Conservation (phyloP, 2,888 invertebrate species). For the Brenthis daphne region DNA sequence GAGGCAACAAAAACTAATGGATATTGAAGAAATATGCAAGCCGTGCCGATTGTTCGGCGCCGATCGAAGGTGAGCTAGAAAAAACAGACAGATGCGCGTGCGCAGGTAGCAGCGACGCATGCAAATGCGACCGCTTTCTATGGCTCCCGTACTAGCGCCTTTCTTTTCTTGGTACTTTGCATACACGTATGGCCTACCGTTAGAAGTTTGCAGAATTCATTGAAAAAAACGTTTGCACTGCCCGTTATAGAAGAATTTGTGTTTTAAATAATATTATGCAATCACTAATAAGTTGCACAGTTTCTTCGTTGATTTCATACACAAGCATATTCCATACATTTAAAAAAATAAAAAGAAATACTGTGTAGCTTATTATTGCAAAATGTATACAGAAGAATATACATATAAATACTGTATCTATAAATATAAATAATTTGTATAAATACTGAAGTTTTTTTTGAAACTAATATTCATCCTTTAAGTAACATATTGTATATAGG, state of each 20-base stretch:
- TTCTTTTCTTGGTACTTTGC: conserved; percentile 28
- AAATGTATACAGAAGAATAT: too few relatives aligned
- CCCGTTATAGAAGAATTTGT: conserved; percentile 18
- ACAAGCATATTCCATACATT: too few relatives aligned
- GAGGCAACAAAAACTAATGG: conserved; percentile 55
- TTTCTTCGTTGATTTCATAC: too few relatives aligned
- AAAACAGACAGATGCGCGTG: conserved; percentile 57
- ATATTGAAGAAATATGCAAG: conserved; percentile 60
- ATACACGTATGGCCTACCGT: conserved; percentile 30
- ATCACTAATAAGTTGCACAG: background rate
- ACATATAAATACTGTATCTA: too few relatives aligned
- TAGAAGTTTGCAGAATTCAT: conserved; percentile 21
- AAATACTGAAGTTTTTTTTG: too few relatives aligned
- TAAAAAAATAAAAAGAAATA: too few relatives aligned
- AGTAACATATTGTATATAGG: too few relatives aligned
- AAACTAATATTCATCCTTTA: too few relatives aligned
- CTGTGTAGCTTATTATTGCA: too few relatives aligned
- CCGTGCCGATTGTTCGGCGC: conserved; percentile 54
- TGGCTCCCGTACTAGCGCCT: conserved; percentile 20
- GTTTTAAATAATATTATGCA: conserved; percentile 2
- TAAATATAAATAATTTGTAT: too few relatives aligned
- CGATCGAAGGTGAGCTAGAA: conserved; percentile 43
- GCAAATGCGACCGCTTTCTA: conserved; percentile 49
- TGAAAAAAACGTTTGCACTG: conserved; percentile 27
- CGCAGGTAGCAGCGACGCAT: conserved; percentile 63